Base-by-base conservation (phyloP, 2,888 invertebrate species). In the Scaptomyza tumidula region DNA sequence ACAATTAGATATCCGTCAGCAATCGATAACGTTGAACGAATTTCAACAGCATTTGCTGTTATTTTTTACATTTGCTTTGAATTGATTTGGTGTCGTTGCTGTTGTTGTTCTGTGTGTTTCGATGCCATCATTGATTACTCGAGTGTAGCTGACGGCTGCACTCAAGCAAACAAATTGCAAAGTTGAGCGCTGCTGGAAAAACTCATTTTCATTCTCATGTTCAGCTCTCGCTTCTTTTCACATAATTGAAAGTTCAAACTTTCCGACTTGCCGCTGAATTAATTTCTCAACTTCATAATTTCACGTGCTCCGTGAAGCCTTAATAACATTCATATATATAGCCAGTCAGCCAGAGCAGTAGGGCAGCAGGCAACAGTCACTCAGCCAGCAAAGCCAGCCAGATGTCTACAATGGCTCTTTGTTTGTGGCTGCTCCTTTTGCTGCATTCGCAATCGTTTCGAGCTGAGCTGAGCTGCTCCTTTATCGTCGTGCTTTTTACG, bases 211-310 rank as follows among this genome's bases (percentile, higher is more conserved):
- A 61, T 83, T 74, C 66, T 75, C 77, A 63, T 66, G 69, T 68
- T 75, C 55, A 60, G 66, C 44, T 67, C 80, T 57, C 46, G 55
- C 43, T 70, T 63, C 75, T 69, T 80, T 80, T 59, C 86, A 76
- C 78, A 86, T 83, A 83, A 83, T 83, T 86, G 86, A 83, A 86
- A 83, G 84, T 78, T 86, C 81, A 86, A 83, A 86, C 71, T 86
- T 86, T 86, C 77, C 81, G 71, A 68, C 75, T 78, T 85, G 88
- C 87, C 83, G 82, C 86, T 83, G 86, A 83, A 83, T 85, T 85
- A 85, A 85, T 87, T 87, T 85, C 73, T 72, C 86, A 80, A 86
- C 86, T 87, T 87, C 75, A 84, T 84, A 87, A 87, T 82, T 87
- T 87, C 73, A 75, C 74, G 80, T 75, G 75, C 73, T 73, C 54